Evolutionary conservation across 1,140 invertebrate genomes (phyloP), one percentile per base, ranked within the genome.

Genomic region (Cataglyphis hispanica): DNA sequence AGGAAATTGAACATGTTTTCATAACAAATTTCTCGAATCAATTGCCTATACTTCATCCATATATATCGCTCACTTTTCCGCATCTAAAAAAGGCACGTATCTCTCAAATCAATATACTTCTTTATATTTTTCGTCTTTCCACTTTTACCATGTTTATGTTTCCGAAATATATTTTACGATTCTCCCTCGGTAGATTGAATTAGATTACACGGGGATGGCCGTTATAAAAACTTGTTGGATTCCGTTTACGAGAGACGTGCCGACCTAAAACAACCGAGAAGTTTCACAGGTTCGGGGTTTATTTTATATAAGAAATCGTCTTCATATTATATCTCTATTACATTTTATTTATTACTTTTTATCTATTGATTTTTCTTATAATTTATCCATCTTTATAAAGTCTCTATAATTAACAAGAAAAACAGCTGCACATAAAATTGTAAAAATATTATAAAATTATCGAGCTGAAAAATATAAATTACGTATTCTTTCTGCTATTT

Each of bases 151-250:
- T 4, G 10, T 10, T 34, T 16, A 72, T 1, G 0, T 81, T 34
- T 34, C 58, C 25, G 10, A 4, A 66, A 27, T n/a, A 16, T 11
- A 46, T 72, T 70, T 60, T 43, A 72, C 25, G 22, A 43, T 50
- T 19, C 16, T 53, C 27, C 27, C 27, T 53, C 11, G 16, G 16
- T 72, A 34, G 3, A 43, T 58, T 70, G 46, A 72, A 81, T 70
- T 72, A 34, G 11, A 81, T 70, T 70, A 72, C 13, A 70, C 19
- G 19, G 19, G 4, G 34, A 31, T 72, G 25, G 16, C 50, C 37
- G 66, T 7, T 34, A 40, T 19, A 37, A 72, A 72, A 72, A 81
- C 78, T 81, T 81, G 78, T 81, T 81, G 78, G 69, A 81, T 81
- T 81, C 66, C 60, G 50, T 81, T 81, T 72, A 60, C 53, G 67